Conservation (phyloP, 92 coral and sea anemone genomes). For the Paramuricea clavata region DNA sequence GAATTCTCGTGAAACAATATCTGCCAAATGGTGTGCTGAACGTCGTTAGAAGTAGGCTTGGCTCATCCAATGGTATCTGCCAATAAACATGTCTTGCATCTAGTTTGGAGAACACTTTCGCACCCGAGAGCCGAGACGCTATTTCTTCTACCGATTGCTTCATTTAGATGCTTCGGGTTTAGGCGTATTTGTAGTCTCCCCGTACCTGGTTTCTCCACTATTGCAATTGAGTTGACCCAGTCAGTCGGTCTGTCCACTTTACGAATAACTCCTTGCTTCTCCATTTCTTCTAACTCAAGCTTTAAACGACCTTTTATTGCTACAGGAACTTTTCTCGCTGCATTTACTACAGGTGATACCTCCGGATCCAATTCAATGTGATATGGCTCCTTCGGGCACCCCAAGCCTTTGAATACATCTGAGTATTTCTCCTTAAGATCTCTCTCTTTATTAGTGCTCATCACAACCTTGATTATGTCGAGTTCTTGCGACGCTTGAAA, state of each 20-base stretch:
- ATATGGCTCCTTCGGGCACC: background rate
- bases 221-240: too few relatives aligned
- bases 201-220: too few relatives aligned
- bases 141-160: background rate
- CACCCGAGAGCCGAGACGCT: background rate
- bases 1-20: conserved; percentile 12
- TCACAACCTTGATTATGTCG: conserved; percentile 1
- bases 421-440: background rate
- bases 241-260: too few relatives aligned
- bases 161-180: background rate
- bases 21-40: background rate
- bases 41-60: background rate
- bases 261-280: conserved; percentile 18
- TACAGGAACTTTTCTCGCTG: background rate
- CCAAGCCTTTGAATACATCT: background rate
- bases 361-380: conserved; percentile 16
- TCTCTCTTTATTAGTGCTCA: background rate
- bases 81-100: too few relatives aligned
- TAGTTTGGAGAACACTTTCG: background rate
- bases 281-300: conserved; percentile 10
- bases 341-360: too few relatives aligned
- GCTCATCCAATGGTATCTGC: conserved; percentile 22
- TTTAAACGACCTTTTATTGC: conserved; percentile 7
- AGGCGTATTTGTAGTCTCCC: background rate
- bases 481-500: conserved; percentile 12